Evolutionary conservation across 1,140 invertebrate genomes (phyloP), one percentile per base, ranked within the genome.

Genomic region (Microplitis mediator): DNA sequence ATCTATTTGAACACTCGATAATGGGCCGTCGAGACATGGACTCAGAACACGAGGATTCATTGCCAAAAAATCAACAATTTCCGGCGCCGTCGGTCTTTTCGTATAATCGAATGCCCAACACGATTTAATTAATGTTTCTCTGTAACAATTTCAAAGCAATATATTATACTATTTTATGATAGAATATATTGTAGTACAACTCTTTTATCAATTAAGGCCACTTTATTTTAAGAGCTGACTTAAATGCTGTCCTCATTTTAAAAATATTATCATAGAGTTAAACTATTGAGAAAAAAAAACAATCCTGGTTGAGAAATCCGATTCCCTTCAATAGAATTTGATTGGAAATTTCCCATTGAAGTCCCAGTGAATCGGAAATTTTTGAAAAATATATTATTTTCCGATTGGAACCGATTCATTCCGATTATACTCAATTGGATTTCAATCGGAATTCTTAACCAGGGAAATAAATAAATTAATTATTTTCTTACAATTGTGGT

Each of bases 21-120:
- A 79, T 0, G 95, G 95, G 16, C 92, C 89, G 79, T 96, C 95
- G 3, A 96, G 84, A 79, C 93, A 94, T 0, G 95, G 95, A 4
- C 90, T 86, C 13, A 97, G 85, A 5, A 97, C 88, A n/a, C 92
- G 89, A 4, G 93, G 92, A 83, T 93, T 92, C 74, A 91, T 92
- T 0, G 91, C 91, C 32, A 97, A 86, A 74, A 93, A 92, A 69
- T 95, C 94, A 0, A 95, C 92, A 36, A 97, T 91, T 82, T 94
- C 92, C 0, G 89, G 88, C 0, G 95, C 93, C 6, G 90, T 89
- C 3, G 94, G 94, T 2, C 95, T 89, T 72, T 91, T 89, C 35
- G 89, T 88, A n/a, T 90, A 85, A 23, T 94, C 91, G 62, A 88
- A 87, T 35, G 89, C 89, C 94, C 95, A 96, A 84, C 95, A 97